A percentile compares a stretch with the other conserved stretches of the same genome.
These are phyloP conservation scores for Drosophila diplacantha DNA, from an alignment of 2,888 invertebrate species.

Conservation along the genomic window DNA sequence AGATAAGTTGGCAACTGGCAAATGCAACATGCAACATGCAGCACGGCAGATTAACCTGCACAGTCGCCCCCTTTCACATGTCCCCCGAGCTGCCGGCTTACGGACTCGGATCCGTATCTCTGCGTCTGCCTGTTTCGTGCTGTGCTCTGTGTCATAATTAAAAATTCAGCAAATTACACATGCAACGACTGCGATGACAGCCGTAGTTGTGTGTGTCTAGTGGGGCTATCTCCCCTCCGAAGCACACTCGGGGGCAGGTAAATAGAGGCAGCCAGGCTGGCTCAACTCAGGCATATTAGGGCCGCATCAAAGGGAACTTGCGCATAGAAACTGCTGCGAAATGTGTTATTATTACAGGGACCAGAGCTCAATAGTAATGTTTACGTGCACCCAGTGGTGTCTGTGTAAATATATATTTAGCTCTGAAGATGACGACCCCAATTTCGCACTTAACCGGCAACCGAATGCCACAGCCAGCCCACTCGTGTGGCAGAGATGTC, in stretches of 20 bases:
- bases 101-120: conserved; percentile 27
- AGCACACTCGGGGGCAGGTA: conserved; percentile 2
- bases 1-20: conserved; percentile 43
- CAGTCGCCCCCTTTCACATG: conserved; percentile 1
- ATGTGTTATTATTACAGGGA: too few relatives aligned
- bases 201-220: background rate
- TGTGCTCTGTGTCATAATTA: conserved; percentile 53
- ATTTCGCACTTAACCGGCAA: conserved; percentile 55
- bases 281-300: background rate
- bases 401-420: background rate
- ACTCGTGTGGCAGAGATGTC: conserved; percentile 29
- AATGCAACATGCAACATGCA: conserved; percentile 56
- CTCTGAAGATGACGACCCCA: conserved; percentile 57
- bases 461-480: conserved; percentile 25
- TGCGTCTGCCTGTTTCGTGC: conserved; percentile 18
- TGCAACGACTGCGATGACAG: conserved; percentile 43
- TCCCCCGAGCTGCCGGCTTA: background rate
- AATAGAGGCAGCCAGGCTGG: background rate
- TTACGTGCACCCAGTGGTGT: background rate
- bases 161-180: conserved; percentile 65
- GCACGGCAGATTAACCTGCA: conserved; percentile 50
- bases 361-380: background rate
- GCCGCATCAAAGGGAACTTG: too few relatives aligned
- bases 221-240: conserved; percentile 4
- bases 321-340: background rate